These are phyloP conservation scores for Diarsia brunnea DNA, from an alignment of 2,888 invertebrate genomes.

Conservation along the genomic window DNA sequence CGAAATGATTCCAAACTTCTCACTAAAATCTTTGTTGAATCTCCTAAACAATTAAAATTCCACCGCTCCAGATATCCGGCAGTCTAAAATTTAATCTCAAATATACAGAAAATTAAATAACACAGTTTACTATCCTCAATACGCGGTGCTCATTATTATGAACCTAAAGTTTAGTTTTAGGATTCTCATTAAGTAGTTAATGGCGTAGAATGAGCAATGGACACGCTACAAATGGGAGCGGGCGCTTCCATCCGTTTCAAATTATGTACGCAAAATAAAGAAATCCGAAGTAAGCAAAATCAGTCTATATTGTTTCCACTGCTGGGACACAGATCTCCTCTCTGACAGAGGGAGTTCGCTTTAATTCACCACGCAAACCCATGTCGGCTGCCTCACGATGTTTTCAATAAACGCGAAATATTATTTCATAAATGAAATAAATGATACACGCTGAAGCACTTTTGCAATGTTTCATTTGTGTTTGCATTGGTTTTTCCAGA, in stretches of 20 bases:
- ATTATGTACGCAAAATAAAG: neutral
- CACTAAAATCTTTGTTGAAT: neutral
- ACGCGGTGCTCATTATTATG: constrained; percentile 35
- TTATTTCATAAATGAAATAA: no score
- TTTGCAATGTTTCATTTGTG: neutral
- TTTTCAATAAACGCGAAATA: no score
- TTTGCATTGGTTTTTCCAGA: neutral
- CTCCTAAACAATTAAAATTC: neutral
- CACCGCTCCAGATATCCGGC: neutral
- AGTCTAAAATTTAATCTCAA: neutral
- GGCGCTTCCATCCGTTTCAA: neutral
- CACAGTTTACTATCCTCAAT: neutral
- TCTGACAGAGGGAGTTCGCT: no score
- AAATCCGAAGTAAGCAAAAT: neutral
- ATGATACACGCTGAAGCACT: no score
- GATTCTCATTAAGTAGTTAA: constrained; percentile 39
- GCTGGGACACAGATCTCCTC: no score
- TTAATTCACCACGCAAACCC: no score
- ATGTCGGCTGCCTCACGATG: no score
- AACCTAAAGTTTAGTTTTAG: constrained; percentile 24
- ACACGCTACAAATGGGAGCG: constrained; percentile 14
- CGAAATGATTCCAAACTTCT: neutral
- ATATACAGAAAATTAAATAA: neutral
- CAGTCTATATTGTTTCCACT: no score
- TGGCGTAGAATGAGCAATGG: constrained; percentile 5